Percentiles rank a stretch among this genome's conserved stretches.
Conservation (phyloP, 2,888 invertebrate species). For the Tenodera sinensis region DNA sequence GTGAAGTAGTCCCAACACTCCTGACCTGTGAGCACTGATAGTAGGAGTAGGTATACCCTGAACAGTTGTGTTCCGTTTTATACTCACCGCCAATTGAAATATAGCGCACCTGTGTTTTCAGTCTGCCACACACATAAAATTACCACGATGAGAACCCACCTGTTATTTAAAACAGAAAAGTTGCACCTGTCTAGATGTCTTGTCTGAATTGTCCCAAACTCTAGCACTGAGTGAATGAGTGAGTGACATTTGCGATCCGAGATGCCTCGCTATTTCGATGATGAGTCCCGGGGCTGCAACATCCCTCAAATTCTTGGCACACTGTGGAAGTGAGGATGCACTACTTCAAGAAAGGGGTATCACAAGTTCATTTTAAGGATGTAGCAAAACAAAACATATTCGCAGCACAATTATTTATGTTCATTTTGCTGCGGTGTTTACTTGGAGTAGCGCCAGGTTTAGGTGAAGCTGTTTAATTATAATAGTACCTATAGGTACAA, state of each 20-base stretch:
- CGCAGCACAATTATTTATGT: too few relatives aligned
- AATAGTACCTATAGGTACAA: too few relatives aligned
- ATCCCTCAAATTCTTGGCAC: background rate
- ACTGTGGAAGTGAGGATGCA: background rate
- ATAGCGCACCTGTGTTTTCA: too few relatives aligned
- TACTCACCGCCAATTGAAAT: background rate
- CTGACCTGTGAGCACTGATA: too few relatives aligned
- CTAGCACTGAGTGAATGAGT: background rate
- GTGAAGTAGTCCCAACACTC: too few relatives aligned
- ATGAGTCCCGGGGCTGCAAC: background rate
- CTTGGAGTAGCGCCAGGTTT: too few relatives aligned
- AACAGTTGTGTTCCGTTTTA: too few relatives aligned
- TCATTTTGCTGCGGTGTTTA: too few relatives aligned
- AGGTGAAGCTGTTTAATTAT: too few relatives aligned
- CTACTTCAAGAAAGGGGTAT: background rate
- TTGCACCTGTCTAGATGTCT: background rate
- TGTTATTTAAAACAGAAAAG: background rate
- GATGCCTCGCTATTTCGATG: background rate
- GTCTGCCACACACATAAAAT: too few relatives aligned
- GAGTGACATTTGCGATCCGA: background rate
- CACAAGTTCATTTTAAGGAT: background rate
- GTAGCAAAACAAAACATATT: too few relatives aligned
- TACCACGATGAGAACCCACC: background rate
- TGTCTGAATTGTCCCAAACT: background rate
- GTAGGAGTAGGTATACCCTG: too few relatives aligned